Conservation (phyloP, 2,888 invertebrate species). For the Bellardia pandia region DNA sequence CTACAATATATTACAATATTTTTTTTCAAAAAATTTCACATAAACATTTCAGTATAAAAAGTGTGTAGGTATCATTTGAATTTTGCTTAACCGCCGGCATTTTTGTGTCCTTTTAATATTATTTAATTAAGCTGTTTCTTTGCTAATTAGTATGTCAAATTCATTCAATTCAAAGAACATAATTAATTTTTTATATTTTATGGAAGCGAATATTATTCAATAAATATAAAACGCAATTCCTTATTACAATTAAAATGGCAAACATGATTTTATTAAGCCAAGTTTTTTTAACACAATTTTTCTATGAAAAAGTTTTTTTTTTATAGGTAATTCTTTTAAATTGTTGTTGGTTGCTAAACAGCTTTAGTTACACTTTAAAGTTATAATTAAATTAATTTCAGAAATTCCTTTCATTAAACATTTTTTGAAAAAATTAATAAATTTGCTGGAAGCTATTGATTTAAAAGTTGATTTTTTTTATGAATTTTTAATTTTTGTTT, state of each 20-base stretch:
- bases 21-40: too few relatives aligned
- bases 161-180: not conserved
- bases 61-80: not conserved
- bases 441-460: too few relatives aligned
- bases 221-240: slow-evolving; percentile 2
- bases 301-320: too few relatives aligned
- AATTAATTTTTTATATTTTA: slow-evolving; percentile 12
- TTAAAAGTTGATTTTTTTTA: not conserved
- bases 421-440: too few relatives aligned
- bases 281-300: too few relatives aligned
- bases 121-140: slow-evolving; percentile 4
- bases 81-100: not conserved
- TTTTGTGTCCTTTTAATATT: not conserved
- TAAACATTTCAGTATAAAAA: not conserved
- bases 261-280: not conserved
- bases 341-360: too few relatives aligned
- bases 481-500: slow-evolving; percentile 23
- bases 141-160: not conserved
- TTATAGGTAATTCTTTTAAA: too few relatives aligned
- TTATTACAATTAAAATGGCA: not conserved
- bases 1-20: too few relatives aligned
- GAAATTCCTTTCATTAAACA: too few relatives aligned
- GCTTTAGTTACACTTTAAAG: too few relatives aligned
- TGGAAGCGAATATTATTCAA: slow-evolving; percentile 4
- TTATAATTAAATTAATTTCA: too few relatives aligned